Evolutionary conservation across 1,140 invertebrate genomes (phyloP).

Genomic region (Cotesia chilonis): DNA sequence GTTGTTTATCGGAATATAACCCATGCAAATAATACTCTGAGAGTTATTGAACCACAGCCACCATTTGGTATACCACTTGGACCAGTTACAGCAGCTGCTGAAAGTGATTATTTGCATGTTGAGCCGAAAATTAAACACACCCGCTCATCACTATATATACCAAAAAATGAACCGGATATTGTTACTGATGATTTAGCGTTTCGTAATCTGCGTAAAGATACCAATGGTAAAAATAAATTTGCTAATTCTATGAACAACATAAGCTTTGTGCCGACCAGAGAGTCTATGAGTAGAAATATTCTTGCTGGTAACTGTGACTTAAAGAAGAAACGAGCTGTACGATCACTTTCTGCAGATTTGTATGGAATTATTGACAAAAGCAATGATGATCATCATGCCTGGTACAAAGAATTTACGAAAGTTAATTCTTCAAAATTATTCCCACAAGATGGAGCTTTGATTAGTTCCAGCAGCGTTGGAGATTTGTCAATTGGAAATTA

Average conservation of each 20-base stretch:
- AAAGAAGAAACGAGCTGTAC: conserved; percentile 78
- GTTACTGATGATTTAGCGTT: conserved; percentile 89
- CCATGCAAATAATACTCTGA: conserved; percentile 77
- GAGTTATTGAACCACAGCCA: conserved; percentile 81
- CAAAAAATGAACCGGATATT: conserved; percentile 78
- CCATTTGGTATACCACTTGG: conserved; percentile 89
- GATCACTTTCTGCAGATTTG: conserved; percentile 83
- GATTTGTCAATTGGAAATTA: background rate
- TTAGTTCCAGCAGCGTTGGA: no score
- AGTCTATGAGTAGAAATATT: background rate
- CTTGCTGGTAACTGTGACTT: conserved; percentile 41
- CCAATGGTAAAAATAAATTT: background rate
- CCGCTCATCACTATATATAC: conserved; percentile 70
- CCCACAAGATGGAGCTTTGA: no score
- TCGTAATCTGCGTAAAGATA: conserved; percentile 82
- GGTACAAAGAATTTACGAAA: conserved; percentile 40
- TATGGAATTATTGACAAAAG: conserved; percentile 71
- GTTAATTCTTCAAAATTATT: conserved; percentile 34
- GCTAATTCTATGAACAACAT: conserved; percentile 2
- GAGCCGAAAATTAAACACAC: conserved; percentile 66
- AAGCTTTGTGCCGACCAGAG: conserved; percentile 21
- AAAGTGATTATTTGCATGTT: conserved; percentile 85
- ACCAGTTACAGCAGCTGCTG: conserved; percentile 77
- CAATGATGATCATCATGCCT: conserved; percentile 23
- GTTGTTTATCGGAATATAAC: conserved; percentile 82